Base-by-base conservation (phyloP, 2,113 vertebrate genomes). In the Nematolebias whitei region DNA sequence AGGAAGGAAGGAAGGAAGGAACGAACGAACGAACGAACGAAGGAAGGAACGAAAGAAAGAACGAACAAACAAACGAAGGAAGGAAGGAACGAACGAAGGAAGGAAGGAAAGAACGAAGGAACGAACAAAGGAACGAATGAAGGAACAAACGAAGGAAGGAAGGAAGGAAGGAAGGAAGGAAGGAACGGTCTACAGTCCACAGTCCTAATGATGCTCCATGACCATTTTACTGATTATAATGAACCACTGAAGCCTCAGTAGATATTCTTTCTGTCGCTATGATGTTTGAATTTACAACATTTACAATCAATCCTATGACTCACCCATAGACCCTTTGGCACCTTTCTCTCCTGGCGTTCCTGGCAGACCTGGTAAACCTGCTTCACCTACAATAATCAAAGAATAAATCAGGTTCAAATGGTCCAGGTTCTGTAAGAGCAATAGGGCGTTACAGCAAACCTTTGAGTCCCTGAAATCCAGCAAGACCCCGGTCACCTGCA, bases 291-390 rank as follows among this genome's bases (percentile, higher is more conserved):
- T 44, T 64, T 2, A 26, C 7, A 29, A 7, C 19, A n/a, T 53
- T 3, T n/a, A 20, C 35, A 4, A 15, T 29, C 5, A 0, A 1
- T 56, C 7, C 24, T 22, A 7, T 41, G 5, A 88, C 93, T 79
- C 55, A 98, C 96, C 97, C 78, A 35, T 59, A 29, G 95, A 91
- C 71, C 98, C 97, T 90, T 96, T 98, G 55, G 84, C 14, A 54
- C 97, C 97, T 19, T 94, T 93, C 72, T 96, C 95, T 69, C 97
- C 97, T 52, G 88, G 45, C 22, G 82, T 66, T 23, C 98, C 97
- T 50, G 89, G 89, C 2, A 89, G 75, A 62, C 97, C 97, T 78
- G 92, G 89, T 13, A 74, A 59, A 57, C 98, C 98, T 60, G 90
- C 65, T 71, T 99, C 97, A 91, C 96, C 97, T 99, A 66, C 57